These are phyloP conservation scores for Arnoldichthys spilopterus DNA, from an alignment of 2,797 vertebrate species.

Conservation along the genomic window DNA sequence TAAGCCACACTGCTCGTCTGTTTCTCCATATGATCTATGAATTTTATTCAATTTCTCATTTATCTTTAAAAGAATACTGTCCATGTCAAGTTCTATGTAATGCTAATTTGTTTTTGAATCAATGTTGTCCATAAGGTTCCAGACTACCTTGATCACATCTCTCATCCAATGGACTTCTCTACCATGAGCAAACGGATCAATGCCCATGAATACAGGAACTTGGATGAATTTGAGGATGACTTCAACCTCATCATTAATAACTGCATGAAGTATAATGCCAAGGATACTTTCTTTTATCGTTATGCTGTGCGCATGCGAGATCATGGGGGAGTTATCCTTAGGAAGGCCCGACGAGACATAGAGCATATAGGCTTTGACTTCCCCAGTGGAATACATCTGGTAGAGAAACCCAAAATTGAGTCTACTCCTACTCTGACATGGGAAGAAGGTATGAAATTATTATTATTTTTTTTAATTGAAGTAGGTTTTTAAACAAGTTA, in stretches of 20 bases:
- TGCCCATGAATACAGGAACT: conserved; percentile 84
- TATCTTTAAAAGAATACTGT: not conserved
- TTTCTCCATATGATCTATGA: not conserved
- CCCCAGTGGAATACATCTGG: conserved; percentile 87
- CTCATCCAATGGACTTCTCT: conserved; percentile 95
- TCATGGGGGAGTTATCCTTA: conserved; percentile 90
- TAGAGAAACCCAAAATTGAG: conserved; percentile 83
- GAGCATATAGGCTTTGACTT: conserved; percentile 90
- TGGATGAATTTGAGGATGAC: conserved; percentile 92
- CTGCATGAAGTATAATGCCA: conserved; percentile 97
- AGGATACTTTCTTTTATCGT: conserved; percentile 94
- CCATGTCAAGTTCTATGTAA: not conserved
- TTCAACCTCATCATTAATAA: conserved; percentile 94
- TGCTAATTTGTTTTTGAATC: not conserved
- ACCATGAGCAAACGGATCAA: conserved; percentile 92
- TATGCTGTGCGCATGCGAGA: conserved; percentile 91
- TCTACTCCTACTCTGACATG: conserved; percentile 85
- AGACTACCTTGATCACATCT: conserved; percentile 95
- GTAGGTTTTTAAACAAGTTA: not conserved
- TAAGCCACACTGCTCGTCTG: conserved; percentile 57
- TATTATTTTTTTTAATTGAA: not conserved
- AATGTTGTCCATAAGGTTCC: conserved; percentile 82
- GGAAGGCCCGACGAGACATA: conserved; percentile 86
- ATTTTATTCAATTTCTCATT: not conserved
- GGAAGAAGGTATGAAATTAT: conserved; percentile 87